A percentile compares a stretch with the other conserved stretches of the same genome.
phyloP scores from a whole-genome alignment of 2,888 invertebrate genomes.

The Scrobipalpa costella region DNA sequence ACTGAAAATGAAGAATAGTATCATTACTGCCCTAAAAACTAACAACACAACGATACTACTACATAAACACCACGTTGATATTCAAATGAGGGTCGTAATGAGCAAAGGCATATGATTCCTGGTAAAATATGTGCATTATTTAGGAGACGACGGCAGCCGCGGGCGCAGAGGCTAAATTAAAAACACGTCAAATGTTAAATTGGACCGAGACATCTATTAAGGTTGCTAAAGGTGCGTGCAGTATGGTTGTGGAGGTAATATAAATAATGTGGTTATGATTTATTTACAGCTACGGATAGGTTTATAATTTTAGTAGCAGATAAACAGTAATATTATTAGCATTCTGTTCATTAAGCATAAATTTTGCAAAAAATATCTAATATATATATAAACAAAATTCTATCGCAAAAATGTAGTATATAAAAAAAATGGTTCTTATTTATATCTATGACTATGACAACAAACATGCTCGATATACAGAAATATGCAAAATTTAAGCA shows the following conservation, averaged over 20 bases:
- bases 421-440: no score
- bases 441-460: no score
- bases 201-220: slow-evolving; percentile 81
- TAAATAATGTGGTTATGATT: not conserved
- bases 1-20: not conserved
- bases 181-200: slow-evolving; percentile 81
- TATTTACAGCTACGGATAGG: not conserved
- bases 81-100: slow-evolving; percentile 70
- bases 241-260: slow-evolving; percentile 35
- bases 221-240: slow-evolving; percentile 54
- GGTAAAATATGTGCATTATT: slow-evolving; percentile 57
- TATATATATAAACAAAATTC: no score
- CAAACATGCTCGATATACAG: no score
- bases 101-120: slow-evolving; percentile 70
- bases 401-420: no score
- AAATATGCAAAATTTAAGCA: no score
- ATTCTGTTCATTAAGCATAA: no score
- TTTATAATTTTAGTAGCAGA: no score
- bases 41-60: slow-evolving; percentile 34
- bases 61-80: slow-evolving; percentile 44
- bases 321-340: no score
- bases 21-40: slow-evolving; percentile 22
- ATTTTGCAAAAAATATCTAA: no score
- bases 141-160: slow-evolving; percentile 71
- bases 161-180: slow-evolving; percentile 78